phyloP scores from a whole-genome alignment of 2,888 invertebrate species.

The Papilio gigon region DNA sequence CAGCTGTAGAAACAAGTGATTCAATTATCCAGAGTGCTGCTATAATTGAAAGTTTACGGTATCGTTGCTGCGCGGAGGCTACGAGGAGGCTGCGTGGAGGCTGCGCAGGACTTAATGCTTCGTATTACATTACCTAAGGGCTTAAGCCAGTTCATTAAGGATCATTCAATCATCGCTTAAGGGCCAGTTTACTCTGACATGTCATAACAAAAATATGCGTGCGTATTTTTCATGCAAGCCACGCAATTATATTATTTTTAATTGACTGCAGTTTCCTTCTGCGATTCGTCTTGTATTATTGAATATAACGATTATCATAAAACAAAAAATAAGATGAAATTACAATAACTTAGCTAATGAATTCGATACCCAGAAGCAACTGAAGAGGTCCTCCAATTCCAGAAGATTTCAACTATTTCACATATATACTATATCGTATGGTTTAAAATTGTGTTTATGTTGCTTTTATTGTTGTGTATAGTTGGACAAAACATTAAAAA shows the following conservation, averaged over 20 bases:
- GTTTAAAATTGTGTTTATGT: neutral
- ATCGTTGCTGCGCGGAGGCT: conserved; percentile 52
- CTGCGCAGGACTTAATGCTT: conserved; percentile 59
- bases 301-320: neutral
- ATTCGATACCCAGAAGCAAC: too few relatives aligned
- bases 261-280: neutral
- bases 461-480: neutral
- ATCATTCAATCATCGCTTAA: conserved; percentile 72
- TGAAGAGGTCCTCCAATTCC: too few relatives aligned
- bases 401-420: too few relatives aligned
- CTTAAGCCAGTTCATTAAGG: conserved; percentile 70
- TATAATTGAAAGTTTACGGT: conserved; percentile 53
- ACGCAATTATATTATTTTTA: neutral
- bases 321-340: too few relatives aligned
- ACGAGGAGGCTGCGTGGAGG: conserved; percentile 52
- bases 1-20: conserved; percentile 45
- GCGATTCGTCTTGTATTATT: neutral
- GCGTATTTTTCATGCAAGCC: neutral
- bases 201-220: conserved; percentile 14
- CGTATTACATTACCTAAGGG: conserved; percentile 66
- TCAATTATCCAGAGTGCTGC: conserved; percentile 44
- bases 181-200: conserved; percentile 47
- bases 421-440: too few relatives aligned
- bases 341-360: neutral
- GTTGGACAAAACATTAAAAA: too few relatives aligned